Percentiles rank a stretch among this genome's conserved stretches.
phyloP scores from a whole-genome alignment of 2,888 invertebrate species.

The Hirtodrosophila cameraria region DNA sequence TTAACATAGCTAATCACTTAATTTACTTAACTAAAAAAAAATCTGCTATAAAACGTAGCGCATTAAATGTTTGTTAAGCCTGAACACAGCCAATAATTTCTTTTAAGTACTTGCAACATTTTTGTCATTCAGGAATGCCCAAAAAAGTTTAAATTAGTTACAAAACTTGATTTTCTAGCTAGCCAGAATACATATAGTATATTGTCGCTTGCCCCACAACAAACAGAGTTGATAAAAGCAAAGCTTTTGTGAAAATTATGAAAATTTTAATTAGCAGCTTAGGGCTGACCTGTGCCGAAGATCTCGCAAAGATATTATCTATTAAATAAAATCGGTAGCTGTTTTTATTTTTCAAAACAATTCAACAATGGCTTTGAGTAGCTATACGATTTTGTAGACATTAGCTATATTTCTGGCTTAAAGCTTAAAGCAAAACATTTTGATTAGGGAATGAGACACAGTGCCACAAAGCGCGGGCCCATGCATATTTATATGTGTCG shows the following conservation, averaged over 20 bases:
- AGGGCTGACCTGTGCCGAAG: conserved; percentile 24
- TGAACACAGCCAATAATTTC: background rate
- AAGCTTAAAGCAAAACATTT: conserved; percentile 59
- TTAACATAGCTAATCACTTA: too few relatives aligned
- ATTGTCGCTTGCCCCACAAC: conserved; percentile 25
- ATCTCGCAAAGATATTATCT: conserved; percentile 24
- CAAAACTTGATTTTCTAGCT: conserved; percentile 57
- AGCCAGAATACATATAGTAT: conserved; percentile 38
- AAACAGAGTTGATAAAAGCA: conserved; percentile 26
- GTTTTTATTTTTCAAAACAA: conserved; percentile 37
- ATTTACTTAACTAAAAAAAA: too few relatives aligned
- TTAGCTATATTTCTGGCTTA: conserved; percentile 46
- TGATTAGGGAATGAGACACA: conserved; percentile 50
- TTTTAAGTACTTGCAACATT: background rate
- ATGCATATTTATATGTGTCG: conserved; percentile 74
- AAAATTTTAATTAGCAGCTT: conserved; percentile 69
- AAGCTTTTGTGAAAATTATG: conserved; percentile 54
- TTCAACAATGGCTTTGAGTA: conserved; percentile 40
- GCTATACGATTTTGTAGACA: conserved; percentile 8
- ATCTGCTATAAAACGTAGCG: background rate
- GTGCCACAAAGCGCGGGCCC: conserved; percentile 28
- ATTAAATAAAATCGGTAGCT: conserved; percentile 61
- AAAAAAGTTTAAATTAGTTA: conserved; percentile 73
- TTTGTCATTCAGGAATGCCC: background rate
- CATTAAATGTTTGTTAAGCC: conserved; percentile 5